These are phyloP conservation scores for Drosophila orosa DNA, from an alignment of 1,140 invertebrate genomes.

Conservation along the genomic window DNA sequence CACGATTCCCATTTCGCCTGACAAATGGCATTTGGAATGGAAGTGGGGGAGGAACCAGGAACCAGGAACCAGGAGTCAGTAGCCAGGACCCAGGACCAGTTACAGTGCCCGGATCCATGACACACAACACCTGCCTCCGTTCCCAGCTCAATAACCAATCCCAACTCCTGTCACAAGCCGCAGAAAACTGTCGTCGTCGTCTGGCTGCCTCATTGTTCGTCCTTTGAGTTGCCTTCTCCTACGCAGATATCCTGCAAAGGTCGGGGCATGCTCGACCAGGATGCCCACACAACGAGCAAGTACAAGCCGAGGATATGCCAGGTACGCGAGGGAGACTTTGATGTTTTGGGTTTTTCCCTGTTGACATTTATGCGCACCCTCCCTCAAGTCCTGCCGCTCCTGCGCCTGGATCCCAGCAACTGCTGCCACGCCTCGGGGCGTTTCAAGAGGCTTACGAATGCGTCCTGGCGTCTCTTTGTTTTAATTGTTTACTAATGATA, in stretches of 20 bases:
- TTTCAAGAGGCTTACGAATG: conserved; percentile 39
- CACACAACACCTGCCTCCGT: conserved; percentile 15
- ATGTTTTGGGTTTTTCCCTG: conserved; percentile 23
- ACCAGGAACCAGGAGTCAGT: background rate
- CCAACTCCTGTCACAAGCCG: background rate
- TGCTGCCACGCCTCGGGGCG: conserved; percentile 26
- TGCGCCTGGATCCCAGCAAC: background rate
- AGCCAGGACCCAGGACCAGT: background rate
- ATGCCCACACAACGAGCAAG: background rate
- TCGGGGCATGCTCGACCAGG: background rate
- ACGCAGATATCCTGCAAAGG: background rate
- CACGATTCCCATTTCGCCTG: conserved; percentile 55
- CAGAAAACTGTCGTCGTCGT: conserved; percentile 26
- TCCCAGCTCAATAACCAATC: background rate
- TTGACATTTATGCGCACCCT: conserved; percentile 65
- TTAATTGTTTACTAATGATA: conserved; percentile 76
- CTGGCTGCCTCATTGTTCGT: conserved; percentile 49
- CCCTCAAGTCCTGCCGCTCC: conserved; percentile 3
- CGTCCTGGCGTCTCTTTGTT: conserved; percentile 56
- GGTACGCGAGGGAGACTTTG: background rate
- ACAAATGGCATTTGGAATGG: conserved; percentile 66
- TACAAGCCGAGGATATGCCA: background rate
- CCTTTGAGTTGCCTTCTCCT: conserved; percentile 45
- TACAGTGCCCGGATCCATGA: conserved; percentile 11
- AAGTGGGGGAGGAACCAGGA: conserved; percentile 15